Evolutionary conservation across 2,113 vertebrate genomes (phyloP).

Genomic region (Tragelaphus scriptus): DNA sequence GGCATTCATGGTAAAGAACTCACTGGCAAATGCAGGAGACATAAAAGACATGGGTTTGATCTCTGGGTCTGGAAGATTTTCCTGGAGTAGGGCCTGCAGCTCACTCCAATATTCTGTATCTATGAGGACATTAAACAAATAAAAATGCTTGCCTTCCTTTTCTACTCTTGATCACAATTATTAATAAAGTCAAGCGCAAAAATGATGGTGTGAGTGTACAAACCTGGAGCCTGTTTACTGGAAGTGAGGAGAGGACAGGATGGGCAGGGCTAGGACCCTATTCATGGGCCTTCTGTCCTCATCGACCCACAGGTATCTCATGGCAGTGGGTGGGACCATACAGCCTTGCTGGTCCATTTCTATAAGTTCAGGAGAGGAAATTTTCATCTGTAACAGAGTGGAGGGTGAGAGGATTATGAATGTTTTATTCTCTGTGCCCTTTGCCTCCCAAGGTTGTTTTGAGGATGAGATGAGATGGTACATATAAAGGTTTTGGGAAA

Average conservation of each 20-base stretch:
- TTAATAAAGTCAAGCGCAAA: not conserved
- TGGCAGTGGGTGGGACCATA: rapidly evolving
- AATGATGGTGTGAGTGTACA: rapidly evolving
- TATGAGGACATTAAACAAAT: not conserved
- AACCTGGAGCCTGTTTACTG: not conserved
- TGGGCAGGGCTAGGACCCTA: rapidly evolving
- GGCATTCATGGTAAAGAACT: not conserved
- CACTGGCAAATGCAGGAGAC: not conserved
- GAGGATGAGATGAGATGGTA: rapidly evolving
- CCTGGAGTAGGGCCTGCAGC: not conserved
- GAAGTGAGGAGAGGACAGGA: not conserved
- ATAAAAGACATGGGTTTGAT: rapidly evolving
- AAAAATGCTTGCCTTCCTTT: not conserved
- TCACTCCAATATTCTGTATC: not conserved
- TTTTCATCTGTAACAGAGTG: rapidly evolving
- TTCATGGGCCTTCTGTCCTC: rapidly evolving
- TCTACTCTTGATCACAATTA: no score
- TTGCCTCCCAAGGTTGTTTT: no score
- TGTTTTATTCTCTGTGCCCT: not conserved
- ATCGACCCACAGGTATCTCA: not conserved
- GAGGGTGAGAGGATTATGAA: not conserved
- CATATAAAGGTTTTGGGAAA: rapidly evolving
- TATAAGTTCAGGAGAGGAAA: not conserved
- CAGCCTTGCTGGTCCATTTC: no score
- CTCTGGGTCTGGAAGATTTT: not conserved